A percentile compares a stretch with the other conserved stretches of the same genome.
These are phyloP conservation scores for Cactoblastis cactorum DNA, from an alignment of 2,888 invertebrate species.

Conservation along the genomic window DNA sequence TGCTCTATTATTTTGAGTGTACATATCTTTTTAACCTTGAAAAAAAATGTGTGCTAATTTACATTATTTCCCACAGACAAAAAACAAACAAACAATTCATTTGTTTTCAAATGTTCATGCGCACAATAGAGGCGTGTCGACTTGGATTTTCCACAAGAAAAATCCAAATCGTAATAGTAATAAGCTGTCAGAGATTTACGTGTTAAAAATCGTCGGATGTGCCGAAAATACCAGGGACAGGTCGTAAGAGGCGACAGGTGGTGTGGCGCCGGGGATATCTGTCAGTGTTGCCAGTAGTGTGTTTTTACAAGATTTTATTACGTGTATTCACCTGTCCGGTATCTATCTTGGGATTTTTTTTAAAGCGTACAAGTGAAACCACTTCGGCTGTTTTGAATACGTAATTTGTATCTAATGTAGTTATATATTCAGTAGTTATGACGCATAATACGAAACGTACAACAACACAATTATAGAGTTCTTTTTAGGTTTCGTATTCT, in stretches of 20 bases:
- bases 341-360: too few relatives aligned
- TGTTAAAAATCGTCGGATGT: not conserved
- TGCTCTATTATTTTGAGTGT: too few relatives aligned
- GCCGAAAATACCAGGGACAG: not conserved
- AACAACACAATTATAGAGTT: too few relatives aligned
- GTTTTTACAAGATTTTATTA: not conserved
- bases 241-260: constrained; percentile 7
- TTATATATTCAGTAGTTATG: too few relatives aligned
- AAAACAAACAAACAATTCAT: not conserved
- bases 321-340: not conserved
- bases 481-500: too few relatives aligned
- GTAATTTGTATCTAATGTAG: too few relatives aligned
- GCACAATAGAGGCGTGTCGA: not conserved
- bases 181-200: constrained; percentile 6
- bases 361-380: too few relatives aligned
- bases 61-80: not conserved
- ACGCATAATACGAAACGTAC: too few relatives aligned
- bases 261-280: not conserved
- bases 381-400: too few relatives aligned
- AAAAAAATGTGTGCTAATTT: not conserved
- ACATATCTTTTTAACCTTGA: too few relatives aligned
- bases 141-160: not conserved
- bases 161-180: constrained; percentile 1
- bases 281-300: not conserved
- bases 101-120: not conserved